These are phyloP conservation scores for Cervus canadensis DNA, from an alignment of 2,113 vertebrate species.

Conservation along the genomic window DNA sequence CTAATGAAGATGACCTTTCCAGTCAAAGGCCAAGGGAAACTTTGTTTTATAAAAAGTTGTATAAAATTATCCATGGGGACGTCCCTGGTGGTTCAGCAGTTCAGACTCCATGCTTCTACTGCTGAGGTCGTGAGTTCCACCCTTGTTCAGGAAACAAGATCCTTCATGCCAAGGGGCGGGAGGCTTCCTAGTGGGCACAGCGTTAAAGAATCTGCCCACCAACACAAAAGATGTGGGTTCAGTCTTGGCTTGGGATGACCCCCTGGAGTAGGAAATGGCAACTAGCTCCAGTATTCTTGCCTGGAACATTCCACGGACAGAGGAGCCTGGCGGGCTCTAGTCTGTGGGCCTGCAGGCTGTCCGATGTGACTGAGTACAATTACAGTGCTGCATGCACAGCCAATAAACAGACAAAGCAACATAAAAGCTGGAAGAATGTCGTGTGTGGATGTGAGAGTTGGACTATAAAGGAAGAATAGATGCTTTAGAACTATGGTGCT, in stretches of 20 bases:
- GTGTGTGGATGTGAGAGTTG: background rate
- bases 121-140: background rate
- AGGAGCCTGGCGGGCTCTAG: background rate
- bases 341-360: background rate
- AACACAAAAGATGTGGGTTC: background rate
- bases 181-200: background rate
- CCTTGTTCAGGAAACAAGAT: background rate
- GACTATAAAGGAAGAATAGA: background rate
- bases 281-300: background rate
- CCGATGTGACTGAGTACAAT: background rate
- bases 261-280: background rate
- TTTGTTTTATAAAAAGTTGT: background rate
- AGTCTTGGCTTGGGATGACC: background rate
- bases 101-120: background rate
- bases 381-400: background rate
- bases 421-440: background rate
- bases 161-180: background rate
- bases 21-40: background rate
- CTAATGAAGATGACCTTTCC: background rate
- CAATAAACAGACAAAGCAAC: background rate
- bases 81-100: background rate
- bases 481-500: background rate
- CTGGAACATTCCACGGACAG: background rate
- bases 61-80: background rate
- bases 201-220: accelerated